These are phyloP conservation scores for Heliocidaris tuberculata DNA, from an alignment of 35 echinoderm and acorn worm genomes.

Conservation along the genomic window DNA sequence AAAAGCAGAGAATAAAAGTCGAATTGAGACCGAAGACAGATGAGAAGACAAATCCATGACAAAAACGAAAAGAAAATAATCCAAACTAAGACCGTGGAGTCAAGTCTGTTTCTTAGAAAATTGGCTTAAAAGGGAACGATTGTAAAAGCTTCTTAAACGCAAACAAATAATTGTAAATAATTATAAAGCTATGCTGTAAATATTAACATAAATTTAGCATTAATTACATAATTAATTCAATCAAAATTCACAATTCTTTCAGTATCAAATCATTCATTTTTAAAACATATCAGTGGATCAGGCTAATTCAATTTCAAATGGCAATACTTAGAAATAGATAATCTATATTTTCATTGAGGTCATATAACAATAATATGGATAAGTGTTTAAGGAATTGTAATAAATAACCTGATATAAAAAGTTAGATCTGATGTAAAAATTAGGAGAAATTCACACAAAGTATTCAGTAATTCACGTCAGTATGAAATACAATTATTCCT, in stretches of 20 bases:
- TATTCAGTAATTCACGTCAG: no score
- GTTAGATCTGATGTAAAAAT: no score
- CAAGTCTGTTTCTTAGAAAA: neutral
- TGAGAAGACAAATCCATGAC: no score
- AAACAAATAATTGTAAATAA: neutral
- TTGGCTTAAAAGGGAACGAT: neutral
- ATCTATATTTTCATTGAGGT: no score
- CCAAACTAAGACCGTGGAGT: neutral
- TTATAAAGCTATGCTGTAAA: neutral
- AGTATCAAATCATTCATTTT: neutral
- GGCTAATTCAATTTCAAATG: no score
- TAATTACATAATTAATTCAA: neutral
- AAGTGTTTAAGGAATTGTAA: no score
- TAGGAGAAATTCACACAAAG: no score
- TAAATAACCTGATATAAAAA: no score
- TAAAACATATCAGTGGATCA: no score
- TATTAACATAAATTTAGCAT: neutral
- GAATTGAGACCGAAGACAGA: neutral
- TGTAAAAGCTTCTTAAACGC: neutral
- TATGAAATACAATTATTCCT: no score
- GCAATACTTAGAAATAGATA: no score
- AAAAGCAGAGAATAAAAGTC: neutral
- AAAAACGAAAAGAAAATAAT: neutral
- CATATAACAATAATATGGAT: no score
- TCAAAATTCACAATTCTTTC: neutral